phyloP scores from a whole-genome alignment of 2,797 vertebrate genomes.

The Esox masquinongy region DNA sequence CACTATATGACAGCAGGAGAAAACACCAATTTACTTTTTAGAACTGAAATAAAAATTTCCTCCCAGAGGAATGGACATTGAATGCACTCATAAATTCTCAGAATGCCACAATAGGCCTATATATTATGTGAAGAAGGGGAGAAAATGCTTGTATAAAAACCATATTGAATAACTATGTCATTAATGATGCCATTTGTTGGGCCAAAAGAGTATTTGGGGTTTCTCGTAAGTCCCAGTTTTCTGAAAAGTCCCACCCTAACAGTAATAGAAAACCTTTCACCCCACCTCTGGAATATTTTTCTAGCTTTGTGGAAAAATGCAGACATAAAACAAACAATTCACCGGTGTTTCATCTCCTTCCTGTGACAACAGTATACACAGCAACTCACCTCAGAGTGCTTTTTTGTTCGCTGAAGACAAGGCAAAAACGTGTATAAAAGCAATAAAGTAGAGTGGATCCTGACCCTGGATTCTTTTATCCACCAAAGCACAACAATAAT shows the following conservation, averaged over 20 bases:
- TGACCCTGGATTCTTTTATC: constrained; percentile 49
- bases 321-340: constrained; percentile 29
- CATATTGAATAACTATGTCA: not conserved
- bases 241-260: not conserved
- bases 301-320: constrained; percentile 50
- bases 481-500: constrained; percentile 52
- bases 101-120: not conserved
- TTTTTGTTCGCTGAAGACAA: constrained; percentile 26
- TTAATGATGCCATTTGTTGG: not conserved
- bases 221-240: not conserved
- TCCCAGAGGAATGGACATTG: not conserved
- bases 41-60: not conserved
- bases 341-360: constrained; percentile 19
- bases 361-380: constrained; percentile 25
- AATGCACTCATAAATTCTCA: not conserved
- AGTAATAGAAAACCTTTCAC: constrained; percentile 1
- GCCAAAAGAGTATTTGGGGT: not conserved
- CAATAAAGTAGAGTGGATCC: constrained; percentile 65
- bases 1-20: not conserved
- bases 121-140: not conserved
- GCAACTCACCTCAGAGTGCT: constrained; percentile 13
- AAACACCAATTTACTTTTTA: not conserved
- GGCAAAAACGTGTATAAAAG: constrained; percentile 42
- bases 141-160: not conserved
- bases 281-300: constrained; percentile 33